Evolutionary conservation across 2,113 vertebrate genomes (phyloP).

Genomic region (Callipepla californica): DNA sequence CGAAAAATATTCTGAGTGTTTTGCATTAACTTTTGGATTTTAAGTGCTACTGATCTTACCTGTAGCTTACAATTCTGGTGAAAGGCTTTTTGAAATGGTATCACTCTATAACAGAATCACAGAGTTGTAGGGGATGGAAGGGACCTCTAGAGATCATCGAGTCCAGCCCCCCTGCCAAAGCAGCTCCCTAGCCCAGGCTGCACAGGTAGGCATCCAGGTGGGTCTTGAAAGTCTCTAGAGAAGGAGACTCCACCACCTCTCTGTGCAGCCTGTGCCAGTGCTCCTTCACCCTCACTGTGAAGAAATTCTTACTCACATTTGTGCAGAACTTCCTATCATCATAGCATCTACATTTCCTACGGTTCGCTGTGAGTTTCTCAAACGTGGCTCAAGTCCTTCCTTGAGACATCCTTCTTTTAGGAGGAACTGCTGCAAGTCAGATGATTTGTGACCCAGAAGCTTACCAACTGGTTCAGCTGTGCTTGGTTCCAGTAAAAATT

Average conservation of each 20-base stretch:
- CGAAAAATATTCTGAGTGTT: not conserved
- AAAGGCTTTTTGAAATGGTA: not conserved
- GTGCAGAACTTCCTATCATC: no score
- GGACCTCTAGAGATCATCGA: no score
- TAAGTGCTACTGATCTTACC: not conserved
- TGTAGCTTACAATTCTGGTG: not conserved
- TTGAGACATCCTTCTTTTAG: not conserved
- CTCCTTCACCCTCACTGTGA: no score
- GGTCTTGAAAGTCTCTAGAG: no score
- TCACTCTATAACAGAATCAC: not conserved
- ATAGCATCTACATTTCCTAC: not conserved
- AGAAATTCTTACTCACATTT: no score
- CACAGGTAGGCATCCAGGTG: no score
- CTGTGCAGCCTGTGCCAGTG: no score
- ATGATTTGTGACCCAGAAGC: not conserved
- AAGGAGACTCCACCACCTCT: no score
- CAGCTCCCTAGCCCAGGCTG: no score
- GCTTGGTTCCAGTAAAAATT: not conserved
- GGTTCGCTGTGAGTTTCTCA: not conserved
- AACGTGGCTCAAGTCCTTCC: rapidly evolving
- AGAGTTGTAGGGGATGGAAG: no score
- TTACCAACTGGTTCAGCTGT: not conserved
- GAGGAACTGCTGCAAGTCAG: not conserved
- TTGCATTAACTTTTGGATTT: not conserved
- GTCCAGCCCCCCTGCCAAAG: no score